Conservation (phyloP, 2,113 vertebrate genomes). For the Centropristis striata region DNA sequence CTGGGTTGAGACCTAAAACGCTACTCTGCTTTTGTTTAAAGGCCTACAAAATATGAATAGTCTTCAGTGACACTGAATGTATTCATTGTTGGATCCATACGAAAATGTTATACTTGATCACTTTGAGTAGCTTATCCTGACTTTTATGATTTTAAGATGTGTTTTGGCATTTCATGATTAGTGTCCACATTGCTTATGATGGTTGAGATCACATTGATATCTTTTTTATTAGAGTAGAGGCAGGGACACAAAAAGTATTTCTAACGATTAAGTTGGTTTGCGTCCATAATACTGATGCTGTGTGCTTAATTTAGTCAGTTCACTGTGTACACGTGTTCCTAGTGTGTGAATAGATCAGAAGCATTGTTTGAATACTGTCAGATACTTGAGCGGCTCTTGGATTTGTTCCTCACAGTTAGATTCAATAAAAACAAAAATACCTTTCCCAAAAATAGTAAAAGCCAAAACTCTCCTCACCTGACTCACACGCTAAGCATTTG, state of each 20-base stretch:
- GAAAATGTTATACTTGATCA: background rate
- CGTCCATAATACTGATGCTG: background rate
- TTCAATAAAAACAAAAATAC: conserved; percentile 35
- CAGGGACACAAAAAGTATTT: background rate
- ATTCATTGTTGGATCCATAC: background rate
- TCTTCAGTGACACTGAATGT: background rate
- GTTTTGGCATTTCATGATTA: background rate
- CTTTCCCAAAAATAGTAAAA: conserved; percentile 60
- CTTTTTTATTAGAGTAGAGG: background rate
- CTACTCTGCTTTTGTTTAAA: conserved; percentile 27
- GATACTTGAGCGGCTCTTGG: conserved; percentile 23
- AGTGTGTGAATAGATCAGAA: conserved; percentile 42
- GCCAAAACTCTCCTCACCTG: conserved; percentile 15
- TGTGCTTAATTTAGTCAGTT: background rate
- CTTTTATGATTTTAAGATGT: background rate
- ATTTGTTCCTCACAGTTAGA: conserved; percentile 14
- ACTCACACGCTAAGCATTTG: conserved; percentile 37
- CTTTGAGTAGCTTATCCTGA: background rate
- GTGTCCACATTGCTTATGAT: background rate
- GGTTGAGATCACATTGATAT: background rate
- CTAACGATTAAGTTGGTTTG: background rate
- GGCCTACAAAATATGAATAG: background rate
- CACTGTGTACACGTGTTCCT: background rate
- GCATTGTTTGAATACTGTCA: conserved; percentile 43
- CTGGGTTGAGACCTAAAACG: conserved; percentile 24